phyloP scores from a whole-genome alignment of 2,797 vertebrate species.

The Acanthurus leucopareius region DNA sequence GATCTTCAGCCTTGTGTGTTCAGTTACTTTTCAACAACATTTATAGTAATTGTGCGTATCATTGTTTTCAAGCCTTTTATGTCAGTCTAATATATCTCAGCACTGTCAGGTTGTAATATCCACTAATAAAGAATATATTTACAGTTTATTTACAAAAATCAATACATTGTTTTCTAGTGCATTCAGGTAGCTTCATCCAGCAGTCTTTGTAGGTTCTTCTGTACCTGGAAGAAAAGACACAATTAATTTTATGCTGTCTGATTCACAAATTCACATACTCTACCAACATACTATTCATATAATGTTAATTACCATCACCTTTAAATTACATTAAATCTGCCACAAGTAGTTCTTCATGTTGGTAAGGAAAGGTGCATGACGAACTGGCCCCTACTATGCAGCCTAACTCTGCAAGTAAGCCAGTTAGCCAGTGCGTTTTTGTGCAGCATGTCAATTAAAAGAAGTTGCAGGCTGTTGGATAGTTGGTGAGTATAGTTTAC shows the following conservation, averaged over 20 bases:
- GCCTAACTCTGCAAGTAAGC: too few species aligned
- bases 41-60: not conserved
- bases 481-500: too few species aligned
- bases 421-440: too few species aligned
- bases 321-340: not conserved
- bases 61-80: not conserved
- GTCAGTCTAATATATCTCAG: not conserved
- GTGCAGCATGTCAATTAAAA: too few species aligned
- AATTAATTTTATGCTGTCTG: not conserved
- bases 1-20: not conserved
- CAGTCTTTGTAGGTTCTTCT: conserved; percentile 82
- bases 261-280: not conserved
- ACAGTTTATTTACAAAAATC: conserved; percentile 38
- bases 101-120: not conserved
- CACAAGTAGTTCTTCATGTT: not conserved
- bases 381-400: too few species aligned
- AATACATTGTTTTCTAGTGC: fast-evolving
- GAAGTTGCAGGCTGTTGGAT: too few species aligned
- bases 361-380: too few species aligned
- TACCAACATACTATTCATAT: not conserved
- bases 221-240: conserved; percentile 72
- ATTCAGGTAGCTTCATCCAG: conserved; percentile 76
- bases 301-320: not conserved
- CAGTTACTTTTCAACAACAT: not conserved
- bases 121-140: conserved; percentile 20